phyloP scores from a whole-genome alignment of 2,113 vertebrate species.

The Gila orcuttii region DNA sequence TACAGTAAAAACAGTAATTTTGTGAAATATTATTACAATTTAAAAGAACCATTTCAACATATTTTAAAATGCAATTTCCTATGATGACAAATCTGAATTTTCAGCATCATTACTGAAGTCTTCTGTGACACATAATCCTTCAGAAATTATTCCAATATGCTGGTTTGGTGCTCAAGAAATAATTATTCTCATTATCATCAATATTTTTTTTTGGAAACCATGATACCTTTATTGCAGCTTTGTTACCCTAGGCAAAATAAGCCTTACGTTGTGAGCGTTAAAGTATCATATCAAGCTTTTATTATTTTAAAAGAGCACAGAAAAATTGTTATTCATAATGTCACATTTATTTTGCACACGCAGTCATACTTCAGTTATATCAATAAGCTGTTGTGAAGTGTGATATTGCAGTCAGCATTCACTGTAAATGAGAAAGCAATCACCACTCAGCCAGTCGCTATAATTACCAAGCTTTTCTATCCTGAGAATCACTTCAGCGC shows the following conservation, averaged over 20 bases:
- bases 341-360: not conserved
- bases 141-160: too few species aligned
- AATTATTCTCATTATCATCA: too few species aligned
- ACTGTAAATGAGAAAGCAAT: slow-evolving; percentile 42
- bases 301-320: not conserved
- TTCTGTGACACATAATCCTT: too few species aligned
- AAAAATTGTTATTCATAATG: not conserved
- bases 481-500: slow-evolving; percentile 37
- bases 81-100: too few species aligned
- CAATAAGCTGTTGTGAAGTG: slow-evolving; percentile 15
- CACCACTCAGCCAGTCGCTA: slow-evolving; percentile 8
- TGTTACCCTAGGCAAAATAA: not conserved
- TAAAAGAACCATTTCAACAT: too few species aligned
- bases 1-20: too few species aligned
- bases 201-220: too few species aligned
- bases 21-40: too few species aligned
- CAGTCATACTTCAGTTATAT: not conserved
- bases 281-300: not conserved
- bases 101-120: too few species aligned
- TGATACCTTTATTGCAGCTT: not conserved
- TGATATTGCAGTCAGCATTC: slow-evolving; percentile 11
- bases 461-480: slow-evolving; percentile 46
- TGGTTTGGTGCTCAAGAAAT: too few species aligned
- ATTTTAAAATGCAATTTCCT: too few species aligned
- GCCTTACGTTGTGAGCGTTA: not conserved